Evolutionary conservation across 2,113 vertebrate species (phyloP).

Genomic region (Lethenteron reissneri): DNA sequence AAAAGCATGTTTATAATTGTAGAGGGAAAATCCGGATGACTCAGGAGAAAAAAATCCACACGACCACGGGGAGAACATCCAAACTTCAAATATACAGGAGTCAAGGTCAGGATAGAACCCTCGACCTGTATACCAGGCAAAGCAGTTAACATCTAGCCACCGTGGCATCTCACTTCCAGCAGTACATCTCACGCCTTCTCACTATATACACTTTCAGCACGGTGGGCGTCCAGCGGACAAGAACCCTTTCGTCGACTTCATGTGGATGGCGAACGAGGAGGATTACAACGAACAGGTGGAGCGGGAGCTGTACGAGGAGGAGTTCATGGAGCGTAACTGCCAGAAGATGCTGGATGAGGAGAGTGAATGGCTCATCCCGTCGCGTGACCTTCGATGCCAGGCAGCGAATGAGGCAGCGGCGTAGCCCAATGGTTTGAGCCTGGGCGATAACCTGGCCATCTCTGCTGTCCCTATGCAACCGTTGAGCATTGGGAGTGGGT

Average conservation of each 20-base stretch:
- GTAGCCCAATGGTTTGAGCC: conserved; percentile 54
- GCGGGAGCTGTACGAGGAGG: conserved; percentile 82
- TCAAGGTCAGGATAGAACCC: too few species aligned
- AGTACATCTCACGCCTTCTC: too few species aligned
- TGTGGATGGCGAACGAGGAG: conserved; percentile 48
- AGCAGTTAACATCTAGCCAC: too few species aligned
- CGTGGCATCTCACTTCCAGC: too few species aligned
- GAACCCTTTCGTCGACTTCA: conserved; percentile 80
- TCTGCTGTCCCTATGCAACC: not conserved
- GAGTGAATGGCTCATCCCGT: conserved; percentile 89
- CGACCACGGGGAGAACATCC: too few species aligned
- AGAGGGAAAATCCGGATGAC: too few species aligned
- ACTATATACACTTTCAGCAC: too few species aligned
- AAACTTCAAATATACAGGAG: too few species aligned
- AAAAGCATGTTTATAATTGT: too few species aligned
- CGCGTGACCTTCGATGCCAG: conserved; percentile 51
- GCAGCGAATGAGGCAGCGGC: conserved; percentile 65
- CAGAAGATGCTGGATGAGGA: conserved; percentile 98
- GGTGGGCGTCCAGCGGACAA: not conserved
- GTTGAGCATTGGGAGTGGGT: not conserved
- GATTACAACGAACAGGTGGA: conserved; percentile 27
- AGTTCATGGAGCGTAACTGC: conserved; percentile 87
- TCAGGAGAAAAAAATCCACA: too few species aligned
- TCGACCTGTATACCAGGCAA: too few species aligned
- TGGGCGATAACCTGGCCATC: conserved; percentile 18